Percentiles rank a stretch among this genome's conserved stretches.
These are phyloP conservation scores for Caenorhabditis sp. DNA, from an alignment of 2,888 invertebrate species.

Conservation along the genomic window DNA sequence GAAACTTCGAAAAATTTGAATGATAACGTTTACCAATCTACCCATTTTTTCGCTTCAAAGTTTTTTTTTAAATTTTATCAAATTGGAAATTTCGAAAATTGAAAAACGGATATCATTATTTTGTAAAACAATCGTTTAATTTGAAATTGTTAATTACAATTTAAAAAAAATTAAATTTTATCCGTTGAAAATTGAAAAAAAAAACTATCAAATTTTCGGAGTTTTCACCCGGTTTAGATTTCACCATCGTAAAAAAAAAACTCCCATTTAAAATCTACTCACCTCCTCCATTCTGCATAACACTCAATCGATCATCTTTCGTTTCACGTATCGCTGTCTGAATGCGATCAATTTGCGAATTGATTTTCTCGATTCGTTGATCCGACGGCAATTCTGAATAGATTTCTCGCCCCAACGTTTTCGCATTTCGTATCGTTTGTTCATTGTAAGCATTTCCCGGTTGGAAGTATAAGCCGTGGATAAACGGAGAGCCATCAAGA, in stretches of 20 bases:
- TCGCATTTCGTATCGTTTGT: slow-evolving; percentile 85
- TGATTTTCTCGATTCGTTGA: slow-evolving; percentile 82
- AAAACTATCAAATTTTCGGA: no score
- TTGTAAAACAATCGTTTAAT: no score
- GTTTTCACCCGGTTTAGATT: no score
- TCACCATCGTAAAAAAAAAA: no score
- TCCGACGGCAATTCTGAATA: slow-evolving; percentile 79
- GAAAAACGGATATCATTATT: no score
- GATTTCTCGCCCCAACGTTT: slow-evolving; percentile 85
- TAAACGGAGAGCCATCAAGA: slow-evolving; percentile 52
- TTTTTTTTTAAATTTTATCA: background rate
- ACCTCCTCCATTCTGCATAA: slow-evolving; percentile 71
- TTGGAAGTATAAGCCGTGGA: slow-evolving; percentile 54
- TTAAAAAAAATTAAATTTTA: no score
- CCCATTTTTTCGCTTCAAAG: background rate
- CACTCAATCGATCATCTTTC: slow-evolving; percentile 76
- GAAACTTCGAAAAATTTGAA: no score
- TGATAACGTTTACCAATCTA: background rate
- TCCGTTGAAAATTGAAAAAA: no score
- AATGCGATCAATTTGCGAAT: slow-evolving; percentile 82
- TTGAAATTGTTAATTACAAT: no score
- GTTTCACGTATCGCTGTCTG: slow-evolving; percentile 82
- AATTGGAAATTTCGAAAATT: background rate
- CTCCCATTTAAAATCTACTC: no score
- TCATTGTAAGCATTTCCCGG: slow-evolving; percentile 77